These are phyloP conservation scores for Lepilemur ruficaudatus DNA, from an alignment of 2,797 vertebrate species.

Conservation along the genomic window DNA sequence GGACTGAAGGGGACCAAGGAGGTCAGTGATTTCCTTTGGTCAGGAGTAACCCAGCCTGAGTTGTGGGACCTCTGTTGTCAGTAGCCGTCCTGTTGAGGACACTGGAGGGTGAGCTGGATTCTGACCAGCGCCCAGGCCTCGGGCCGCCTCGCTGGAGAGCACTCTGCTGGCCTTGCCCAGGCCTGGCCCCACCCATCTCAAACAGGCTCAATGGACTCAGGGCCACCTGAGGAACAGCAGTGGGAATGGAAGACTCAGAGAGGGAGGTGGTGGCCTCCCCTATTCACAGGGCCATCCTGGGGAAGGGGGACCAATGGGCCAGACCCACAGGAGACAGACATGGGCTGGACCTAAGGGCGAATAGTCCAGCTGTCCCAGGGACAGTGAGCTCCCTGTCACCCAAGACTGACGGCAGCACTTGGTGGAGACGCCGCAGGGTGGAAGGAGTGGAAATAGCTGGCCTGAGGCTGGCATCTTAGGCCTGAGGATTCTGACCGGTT, in stretches of 20 bases:
- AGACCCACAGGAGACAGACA: background rate
- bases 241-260: background rate
- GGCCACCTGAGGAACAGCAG: background rate
- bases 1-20: background rate
- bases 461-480: too few species aligned
- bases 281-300: accelerated
- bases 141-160: background rate
- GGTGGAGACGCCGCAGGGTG: background rate
- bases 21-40: background rate
- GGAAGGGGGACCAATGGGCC: background rate
- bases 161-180: background rate
- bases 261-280: accelerated
- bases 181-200: background rate
- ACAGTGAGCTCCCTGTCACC: background rate
- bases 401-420: accelerated
- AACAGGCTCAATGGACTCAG: accelerated
- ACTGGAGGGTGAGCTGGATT: accelerated
- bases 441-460: background rate
- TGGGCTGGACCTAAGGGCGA: accelerated
- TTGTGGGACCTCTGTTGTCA: background rate
- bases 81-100: background rate
- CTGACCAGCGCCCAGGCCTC: background rate
- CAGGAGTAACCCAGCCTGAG: background rate
- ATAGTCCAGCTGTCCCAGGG: background rate
- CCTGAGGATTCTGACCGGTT: background rate